Conservation (phyloP, 2,797 vertebrate species). For the Enteromius treurensis region DNA sequence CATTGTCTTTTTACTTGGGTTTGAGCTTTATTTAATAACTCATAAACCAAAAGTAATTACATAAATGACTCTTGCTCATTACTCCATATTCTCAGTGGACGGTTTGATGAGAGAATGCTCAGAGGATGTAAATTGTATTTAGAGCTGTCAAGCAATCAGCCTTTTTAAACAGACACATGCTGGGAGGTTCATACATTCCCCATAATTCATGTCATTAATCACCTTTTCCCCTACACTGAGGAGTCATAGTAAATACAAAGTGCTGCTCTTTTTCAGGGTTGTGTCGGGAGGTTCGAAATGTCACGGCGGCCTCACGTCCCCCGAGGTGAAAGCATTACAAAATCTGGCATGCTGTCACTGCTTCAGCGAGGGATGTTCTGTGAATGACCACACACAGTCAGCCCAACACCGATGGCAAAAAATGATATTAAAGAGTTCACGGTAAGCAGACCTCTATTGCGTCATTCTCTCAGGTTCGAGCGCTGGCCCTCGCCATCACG, state of each 20-base stretch:
- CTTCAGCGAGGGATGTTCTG: constrained; percentile 17
- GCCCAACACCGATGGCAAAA: constrained; percentile 23
- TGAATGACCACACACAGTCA: constrained; percentile 34
- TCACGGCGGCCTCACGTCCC: constrained; percentile 33
- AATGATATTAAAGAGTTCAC: constrained; percentile 38
- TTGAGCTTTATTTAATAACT: constrained; percentile 58
- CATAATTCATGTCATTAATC: constrained; percentile 43
- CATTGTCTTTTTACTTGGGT: constrained; percentile 37
- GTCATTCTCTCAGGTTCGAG: constrained; percentile 58
- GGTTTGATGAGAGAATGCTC: constrained; percentile 39
- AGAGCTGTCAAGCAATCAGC: constrained; percentile 49
- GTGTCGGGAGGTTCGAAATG: constrained; percentile 19
- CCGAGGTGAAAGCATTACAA: constrained; percentile 30
- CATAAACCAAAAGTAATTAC: constrained; percentile 55
- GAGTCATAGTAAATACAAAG: constrained; percentile 1
- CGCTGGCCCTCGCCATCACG: constrained; percentile 32
- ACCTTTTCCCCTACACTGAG: constrained; percentile 23
- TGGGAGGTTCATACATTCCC: constrained; percentile 33
- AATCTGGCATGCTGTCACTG: constrained; percentile 19
- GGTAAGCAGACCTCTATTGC: constrained; percentile 56
- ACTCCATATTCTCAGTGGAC: constrained; percentile 51
- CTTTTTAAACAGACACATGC: constrained; percentile 33
- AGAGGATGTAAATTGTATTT: constrained; percentile 55
- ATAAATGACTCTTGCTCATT: constrained; percentile 54
- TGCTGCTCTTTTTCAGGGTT: constrained; percentile 30